A percentile compares a stretch with the other conserved stretches of the same genome.
Conservation (phyloP, 53 echinoderm and acorn worm genomes). For the Hippasteria phrygiana region DNA sequence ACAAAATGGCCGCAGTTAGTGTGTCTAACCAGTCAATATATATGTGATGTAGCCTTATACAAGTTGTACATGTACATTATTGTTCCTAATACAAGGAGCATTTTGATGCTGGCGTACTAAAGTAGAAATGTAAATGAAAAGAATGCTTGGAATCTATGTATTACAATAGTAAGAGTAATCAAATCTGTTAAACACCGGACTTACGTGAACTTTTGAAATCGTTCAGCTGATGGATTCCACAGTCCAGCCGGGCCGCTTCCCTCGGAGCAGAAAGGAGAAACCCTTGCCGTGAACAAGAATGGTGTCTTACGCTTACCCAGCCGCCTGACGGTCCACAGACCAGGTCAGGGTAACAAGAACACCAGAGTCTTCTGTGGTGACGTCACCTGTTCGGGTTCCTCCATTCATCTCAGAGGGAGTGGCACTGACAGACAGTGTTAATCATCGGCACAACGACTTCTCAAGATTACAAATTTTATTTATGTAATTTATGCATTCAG, state of each 20-base stretch:
- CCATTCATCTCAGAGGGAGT: constrained; percentile 19
- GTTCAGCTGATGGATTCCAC: not conserved
- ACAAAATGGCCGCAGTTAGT: no score
- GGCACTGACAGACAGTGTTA: not conserved
- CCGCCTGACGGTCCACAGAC: not conserved
- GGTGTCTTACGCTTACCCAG: not conserved
- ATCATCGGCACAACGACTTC: not conserved
- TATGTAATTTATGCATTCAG: not conserved
- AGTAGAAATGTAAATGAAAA: not conserved
- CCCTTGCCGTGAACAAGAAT: not conserved
- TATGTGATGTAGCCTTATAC: no score
- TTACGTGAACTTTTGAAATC: not conserved
- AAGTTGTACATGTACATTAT: no score
- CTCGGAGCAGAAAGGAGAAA: not conserved
- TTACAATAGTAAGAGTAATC: not conserved
- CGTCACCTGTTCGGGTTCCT: constrained; percentile 7
- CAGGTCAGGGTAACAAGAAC: not conserved
- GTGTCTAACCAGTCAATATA: no score
- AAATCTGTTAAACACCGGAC: not conserved
- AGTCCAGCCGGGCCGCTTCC: not conserved
- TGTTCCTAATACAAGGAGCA: no score
- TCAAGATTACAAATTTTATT: not conserved
- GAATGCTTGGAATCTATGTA: not conserved
- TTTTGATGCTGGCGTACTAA: not conserved
- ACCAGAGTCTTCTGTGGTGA: constrained; percentile 8